Evolutionary conservation across 2,113 vertebrate species (phyloP).

Genomic region (Myiozetetes cayanensis): DNA sequence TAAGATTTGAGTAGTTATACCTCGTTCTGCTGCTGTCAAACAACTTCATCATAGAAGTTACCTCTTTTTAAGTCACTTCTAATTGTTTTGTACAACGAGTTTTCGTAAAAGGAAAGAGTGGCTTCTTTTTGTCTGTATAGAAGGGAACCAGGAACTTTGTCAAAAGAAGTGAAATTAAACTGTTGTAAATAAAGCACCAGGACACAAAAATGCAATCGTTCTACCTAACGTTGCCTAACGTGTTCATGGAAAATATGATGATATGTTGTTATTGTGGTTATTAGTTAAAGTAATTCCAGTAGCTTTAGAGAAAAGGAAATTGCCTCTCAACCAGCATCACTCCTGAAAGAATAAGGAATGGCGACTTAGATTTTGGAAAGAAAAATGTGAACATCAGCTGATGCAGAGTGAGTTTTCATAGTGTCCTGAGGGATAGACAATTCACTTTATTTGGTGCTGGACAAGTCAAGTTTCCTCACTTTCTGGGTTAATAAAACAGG

Average conservation of each 20-base stretch:
- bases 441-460: not conserved
- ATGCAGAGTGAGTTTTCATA: not conserved
- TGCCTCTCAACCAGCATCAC: not conserved
- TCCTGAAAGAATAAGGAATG: not conserved
- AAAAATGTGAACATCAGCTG: not conserved
- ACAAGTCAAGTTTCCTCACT: not conserved
- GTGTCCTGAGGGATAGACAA: not conserved
- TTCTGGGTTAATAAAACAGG: not conserved
- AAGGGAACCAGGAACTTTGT: not conserved
- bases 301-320: not conserved
- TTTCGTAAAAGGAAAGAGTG: not conserved
- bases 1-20: not conserved
- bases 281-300: not conserved
- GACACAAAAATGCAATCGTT: not conserved
- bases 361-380: not conserved
- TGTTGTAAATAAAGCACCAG: not conserved
- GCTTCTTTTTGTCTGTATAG: not conserved
- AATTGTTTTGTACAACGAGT: not conserved
- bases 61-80: not conserved
- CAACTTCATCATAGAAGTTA: not conserved
- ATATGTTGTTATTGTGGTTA: not conserved
- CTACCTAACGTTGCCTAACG: not conserved
- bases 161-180: not conserved
- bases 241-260: not conserved
- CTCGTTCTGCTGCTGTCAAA: not conserved